A percentile compares a stretch with the other conserved stretches of the same genome.
Evolutionary conservation across 2,888 invertebrate genomes (phyloP).

Genomic region (Pheosia gnoma): DNA sequence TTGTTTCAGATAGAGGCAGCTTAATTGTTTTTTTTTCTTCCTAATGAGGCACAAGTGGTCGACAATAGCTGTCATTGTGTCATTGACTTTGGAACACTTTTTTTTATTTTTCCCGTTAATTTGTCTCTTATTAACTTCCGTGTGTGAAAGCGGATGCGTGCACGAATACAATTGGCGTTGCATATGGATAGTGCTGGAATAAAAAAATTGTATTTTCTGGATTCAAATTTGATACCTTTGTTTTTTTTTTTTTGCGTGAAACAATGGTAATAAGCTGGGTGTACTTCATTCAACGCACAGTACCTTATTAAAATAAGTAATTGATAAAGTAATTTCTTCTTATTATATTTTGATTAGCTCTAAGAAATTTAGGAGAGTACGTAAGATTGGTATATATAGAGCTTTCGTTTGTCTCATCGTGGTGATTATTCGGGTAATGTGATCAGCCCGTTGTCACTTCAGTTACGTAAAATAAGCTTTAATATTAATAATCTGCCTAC

Average conservation of each 20-base stretch:
- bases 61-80: slow-evolving; percentile 77
- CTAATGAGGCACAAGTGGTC: slow-evolving; percentile 80
- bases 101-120: slow-evolving; percentile 66
- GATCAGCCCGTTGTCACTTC: background rate
- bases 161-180: slow-evolving; percentile 39
- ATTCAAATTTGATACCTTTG: slow-evolving; percentile 1
- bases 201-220: slow-evolving; percentile 24
- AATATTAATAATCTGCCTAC: too few species aligned
- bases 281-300: background rate
- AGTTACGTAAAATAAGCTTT: too few species aligned
- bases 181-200: slow-evolving; percentile 32
- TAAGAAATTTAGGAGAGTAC: too few species aligned
- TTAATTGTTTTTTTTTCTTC: slow-evolving; percentile 77
- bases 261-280: background rate
- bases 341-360: background rate
- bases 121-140: slow-evolving; percentile 61
- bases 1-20: slow-evolving; percentile 58
- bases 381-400: too few species aligned
- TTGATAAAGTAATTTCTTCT: background rate
- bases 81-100: slow-evolving; percentile 61
- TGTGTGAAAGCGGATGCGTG: slow-evolving; percentile 56
- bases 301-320: background rate
- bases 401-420: too few species aligned
- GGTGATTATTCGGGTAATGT: background rate
- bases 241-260: background rate